These are phyloP conservation scores for Agrypnus murinus DNA, from an alignment of 2,888 invertebrate species.

Conservation along the genomic window DNA sequence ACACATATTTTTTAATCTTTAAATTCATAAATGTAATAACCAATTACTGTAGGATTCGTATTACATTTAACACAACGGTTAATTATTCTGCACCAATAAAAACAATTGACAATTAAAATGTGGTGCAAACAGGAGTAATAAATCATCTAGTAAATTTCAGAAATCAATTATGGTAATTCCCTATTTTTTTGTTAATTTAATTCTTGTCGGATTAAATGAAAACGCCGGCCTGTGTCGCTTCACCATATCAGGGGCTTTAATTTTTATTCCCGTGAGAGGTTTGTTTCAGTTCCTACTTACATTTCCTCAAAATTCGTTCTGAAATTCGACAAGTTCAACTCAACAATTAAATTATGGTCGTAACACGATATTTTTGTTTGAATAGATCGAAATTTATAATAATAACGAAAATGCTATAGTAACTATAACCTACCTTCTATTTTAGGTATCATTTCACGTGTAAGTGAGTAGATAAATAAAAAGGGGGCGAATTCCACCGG, in stretches of 20 bases:
- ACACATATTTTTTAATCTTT: conserved; percentile 5
- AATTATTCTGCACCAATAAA: conserved; percentile 24
- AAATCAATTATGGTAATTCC: conserved; percentile 1
- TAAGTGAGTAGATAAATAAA: not conserved
- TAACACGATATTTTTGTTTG: conserved; percentile 20
- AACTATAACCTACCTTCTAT: not conserved
- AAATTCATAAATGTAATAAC: conserved; percentile 13
- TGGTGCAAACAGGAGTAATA: conserved; percentile 14
- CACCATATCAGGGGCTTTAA: not conserved
- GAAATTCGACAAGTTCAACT: conserved; percentile 5
- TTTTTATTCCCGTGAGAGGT: too few species aligned
- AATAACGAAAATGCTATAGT: not conserved
- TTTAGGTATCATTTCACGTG: not conserved
- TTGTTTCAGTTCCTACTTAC: too few species aligned
- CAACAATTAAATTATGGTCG: not conserved
- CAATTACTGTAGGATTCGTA: conserved; percentile 21
- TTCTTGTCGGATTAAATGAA: not conserved
- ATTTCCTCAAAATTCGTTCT: not conserved
- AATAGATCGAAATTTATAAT: conserved; percentile 3
- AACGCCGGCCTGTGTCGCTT: not conserved
- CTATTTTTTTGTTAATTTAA: not conserved
- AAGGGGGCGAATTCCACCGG: conserved; percentile 19
- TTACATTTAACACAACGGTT: conserved; percentile 20
- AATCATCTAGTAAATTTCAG: conserved; percentile 10
- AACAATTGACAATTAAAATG: conserved; percentile 25